Evolutionary conservation across 2,888 invertebrate genomes (phyloP), one percentile per base, ranked within the genome.

Genomic region (Camptogramma bilineatum): DNA sequence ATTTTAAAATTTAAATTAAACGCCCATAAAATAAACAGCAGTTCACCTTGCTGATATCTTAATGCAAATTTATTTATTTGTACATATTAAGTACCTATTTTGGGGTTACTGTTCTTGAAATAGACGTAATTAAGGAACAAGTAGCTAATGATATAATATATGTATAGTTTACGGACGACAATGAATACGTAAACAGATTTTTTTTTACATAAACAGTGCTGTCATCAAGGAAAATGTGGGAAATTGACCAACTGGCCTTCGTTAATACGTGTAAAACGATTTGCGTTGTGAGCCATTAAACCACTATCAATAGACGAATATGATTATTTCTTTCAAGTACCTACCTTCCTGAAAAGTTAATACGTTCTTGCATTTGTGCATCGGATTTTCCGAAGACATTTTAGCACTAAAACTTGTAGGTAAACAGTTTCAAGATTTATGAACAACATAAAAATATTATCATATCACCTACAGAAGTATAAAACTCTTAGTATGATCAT

Each of bases 191-290:
- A 73, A 73, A n/a, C n/a, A n/a, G n/a, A n/a, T n/a, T n/a, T n/a
- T n/a, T n/a, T n/a, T n/a, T n/a, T n/a, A n/a, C n/a, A n/a, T n/a
- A n/a, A n/a, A 71, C 66, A 69, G 66, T 44, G n/a, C 71, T 54
- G 65, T 73, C 71, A 71, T 69, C 64, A 62, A 59, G 69, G 68
- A 67, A 73, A 77, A 74, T 76, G 74, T 85, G 81, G 75, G 80
- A 85, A 78, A 66, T 42, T 58, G 62, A 70, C 72, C 82, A 82
- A 78, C 70, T 82, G 80, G 56, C 57, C 55, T 52, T 62, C 2
- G 42, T 4, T 42, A 9, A 0, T 17, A 16, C 52, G 17, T 18
- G 42, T 46, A 16, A 47, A 19, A 7, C 31, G n/a, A 56, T 34
- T 50, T 1, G 48, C 50, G 48, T 50, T 42, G 16, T 50, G 17